phyloP scores from a whole-genome alignment of 2,797 vertebrate species.

The Holocentrus rufus region DNA sequence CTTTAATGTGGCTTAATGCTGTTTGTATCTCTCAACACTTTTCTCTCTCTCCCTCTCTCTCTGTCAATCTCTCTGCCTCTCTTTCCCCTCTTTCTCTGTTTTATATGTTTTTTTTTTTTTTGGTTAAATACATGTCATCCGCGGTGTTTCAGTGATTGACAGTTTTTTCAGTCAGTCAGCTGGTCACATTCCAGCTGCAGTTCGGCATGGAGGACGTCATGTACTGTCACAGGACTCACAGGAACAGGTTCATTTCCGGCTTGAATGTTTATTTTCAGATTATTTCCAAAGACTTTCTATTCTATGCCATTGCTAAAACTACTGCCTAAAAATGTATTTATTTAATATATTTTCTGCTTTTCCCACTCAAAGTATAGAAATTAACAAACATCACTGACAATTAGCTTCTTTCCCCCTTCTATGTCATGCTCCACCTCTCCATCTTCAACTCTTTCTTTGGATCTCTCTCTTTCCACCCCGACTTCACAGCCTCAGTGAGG shows the following conservation, averaged over 20 bases:
- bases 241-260: conserved; percentile 29
- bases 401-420: not conserved
- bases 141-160: not conserved
- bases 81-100: not conserved
- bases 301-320: conserved; percentile 15
- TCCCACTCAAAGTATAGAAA: not conserved
- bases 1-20: conserved; percentile 81
- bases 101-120: not conserved
- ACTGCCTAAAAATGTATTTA: no score
- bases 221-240: conserved; percentile 24
- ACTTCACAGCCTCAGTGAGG: conserved; percentile 29
- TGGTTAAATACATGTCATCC: not conserved
- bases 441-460: not conserved
- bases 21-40: conserved; percentile 64
- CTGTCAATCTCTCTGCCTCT: conserved; percentile 9
- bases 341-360: not conserved
- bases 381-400: conserved; percentile 8
- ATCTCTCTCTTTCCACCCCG: conserved; percentile 9
- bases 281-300: conserved; percentile 26
- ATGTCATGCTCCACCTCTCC: conserved; percentile 23
- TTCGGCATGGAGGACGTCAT: conserved; percentile 19
- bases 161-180: conserved; percentile 15
- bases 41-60: conserved; percentile 25
- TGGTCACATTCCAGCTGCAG: conserved; percentile 6
- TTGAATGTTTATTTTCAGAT: conserved; percentile 35